Percentiles rank a stretch among this genome's conserved stretches.
These are phyloP conservation scores for Adelognathus sp. DNA, from an alignment of 2,888 invertebrate genomes.

Conservation along the genomic window DNA sequence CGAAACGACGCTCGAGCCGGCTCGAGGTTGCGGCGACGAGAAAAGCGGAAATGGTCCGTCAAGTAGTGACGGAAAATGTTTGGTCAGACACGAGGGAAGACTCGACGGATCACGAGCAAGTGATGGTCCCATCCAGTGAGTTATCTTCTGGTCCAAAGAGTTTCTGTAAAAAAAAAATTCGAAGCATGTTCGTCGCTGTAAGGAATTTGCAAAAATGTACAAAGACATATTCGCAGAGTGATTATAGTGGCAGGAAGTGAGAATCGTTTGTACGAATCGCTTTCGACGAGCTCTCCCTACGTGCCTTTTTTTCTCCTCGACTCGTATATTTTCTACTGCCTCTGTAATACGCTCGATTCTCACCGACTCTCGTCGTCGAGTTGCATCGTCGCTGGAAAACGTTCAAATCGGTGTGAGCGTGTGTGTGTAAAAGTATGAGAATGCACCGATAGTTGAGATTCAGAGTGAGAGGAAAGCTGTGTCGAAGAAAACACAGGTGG, in stretches of 20 bases:
- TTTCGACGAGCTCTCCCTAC: conserved; percentile 58
- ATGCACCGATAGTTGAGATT: conserved; percentile 8
- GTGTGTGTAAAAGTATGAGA: conserved; percentile 21
- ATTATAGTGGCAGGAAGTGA: conserved; percentile 53
- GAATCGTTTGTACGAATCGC: conserved; percentile 63
- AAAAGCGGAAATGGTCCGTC: conserved; percentile 36
- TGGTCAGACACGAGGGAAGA: conserved; percentile 50
- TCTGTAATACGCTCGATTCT: conserved; percentile 28
- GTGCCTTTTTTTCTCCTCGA: too few species aligned
- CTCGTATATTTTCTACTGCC: conserved; percentile 4
- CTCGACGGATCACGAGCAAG: conserved; percentile 74
- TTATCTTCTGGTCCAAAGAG: conserved; percentile 19
- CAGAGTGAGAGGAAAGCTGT: conserved; percentile 13
- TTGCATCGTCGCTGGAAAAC: not conserved
- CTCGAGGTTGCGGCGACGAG: not conserved
- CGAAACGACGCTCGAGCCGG: not conserved
- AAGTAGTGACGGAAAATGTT: conserved; percentile 42
- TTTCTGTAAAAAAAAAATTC: not conserved
- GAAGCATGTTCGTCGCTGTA: too few species aligned
- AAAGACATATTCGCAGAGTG: too few species aligned
- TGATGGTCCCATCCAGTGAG: conserved; percentile 84
- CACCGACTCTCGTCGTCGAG: conserved; percentile 29
- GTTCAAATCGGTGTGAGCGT: not conserved
- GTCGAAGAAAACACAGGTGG: too few species aligned
- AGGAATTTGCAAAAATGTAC: too few species aligned